Evolutionary conservation across 2,113 vertebrate species (phyloP), one percentile per base, ranked within the genome.

Genomic region (Hiodon alosoides): DNA sequence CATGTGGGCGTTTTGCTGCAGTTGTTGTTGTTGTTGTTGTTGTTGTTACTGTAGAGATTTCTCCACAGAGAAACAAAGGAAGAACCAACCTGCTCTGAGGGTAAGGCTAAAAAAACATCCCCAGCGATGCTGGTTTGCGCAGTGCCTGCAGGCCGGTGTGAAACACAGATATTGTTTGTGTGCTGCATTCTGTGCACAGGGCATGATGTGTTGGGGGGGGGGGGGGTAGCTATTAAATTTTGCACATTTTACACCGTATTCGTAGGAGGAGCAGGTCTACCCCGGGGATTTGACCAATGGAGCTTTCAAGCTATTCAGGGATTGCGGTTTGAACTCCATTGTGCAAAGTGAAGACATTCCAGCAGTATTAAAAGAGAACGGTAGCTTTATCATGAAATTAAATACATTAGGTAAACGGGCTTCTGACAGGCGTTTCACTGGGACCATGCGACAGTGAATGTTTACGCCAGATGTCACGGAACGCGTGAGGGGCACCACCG

Each of bases 401-500:
- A 67, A 17, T 54, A n/a, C 50, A 68, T n/a, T 13, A 10, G 13
- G 51, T 66, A 48, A 48, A 9, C 48, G 16, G 7, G 13, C 67
- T 69, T 50, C 7, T 8, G 14, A 11, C 16, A 17, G 5, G 67
- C 10, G 16, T 54, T 16, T 69, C 31, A 69, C 64, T 66, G 8
- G 11, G 14, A 66, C 17, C 48, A 9, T 3, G 16, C 47, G 31
- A 17, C 64, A 66, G n/a, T 17, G 46, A 64, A 31, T 31, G 4
- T 31, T 31, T 31, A 31, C 31, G 31, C 31, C 31, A 47, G 64
- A 48, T 66, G 31, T 46, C 31, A 10, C 64, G 13, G 10, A 1
- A 66, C 64, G 13, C 62, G 31, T 31, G 31, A 31, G 31, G 31
- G 31, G 90, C 79, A 52, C 16, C 76, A 80, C 78, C 65, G 67